Conservation (phyloP, 2,888 invertebrate genomes). For the Andrena praecox region DNA sequence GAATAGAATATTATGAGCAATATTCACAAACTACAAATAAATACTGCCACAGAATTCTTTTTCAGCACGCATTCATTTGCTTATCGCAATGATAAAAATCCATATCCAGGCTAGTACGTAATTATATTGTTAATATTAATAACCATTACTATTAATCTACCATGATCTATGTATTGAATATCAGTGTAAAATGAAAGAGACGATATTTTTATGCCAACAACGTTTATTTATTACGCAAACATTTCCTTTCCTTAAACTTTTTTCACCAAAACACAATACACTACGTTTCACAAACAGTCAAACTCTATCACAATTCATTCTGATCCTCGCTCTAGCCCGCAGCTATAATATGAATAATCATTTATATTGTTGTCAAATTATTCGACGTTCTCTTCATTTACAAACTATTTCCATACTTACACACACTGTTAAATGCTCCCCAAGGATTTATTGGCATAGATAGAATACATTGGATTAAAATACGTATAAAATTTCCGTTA, state of each 20-base stretch:
- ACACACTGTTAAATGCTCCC: constrained; percentile 5
- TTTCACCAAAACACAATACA: constrained; percentile 2
- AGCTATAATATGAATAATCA: neutral
- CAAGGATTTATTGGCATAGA: constrained; percentile 29
- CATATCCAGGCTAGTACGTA: neutral
- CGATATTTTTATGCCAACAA: constrained; percentile 16
- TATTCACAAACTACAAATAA: too few relatives aligned
- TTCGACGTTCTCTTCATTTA: neutral
- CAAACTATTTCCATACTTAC: constrained; percentile 5
- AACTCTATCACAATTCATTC: constrained; percentile 7
- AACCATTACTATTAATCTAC: neutral
- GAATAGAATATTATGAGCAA: too few relatives aligned
- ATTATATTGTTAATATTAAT: neutral
- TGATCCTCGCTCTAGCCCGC: constrained; percentile 10
- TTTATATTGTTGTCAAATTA: neutral
- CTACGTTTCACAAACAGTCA: constrained; percentile 20
- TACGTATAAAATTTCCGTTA: constrained; percentile 36
- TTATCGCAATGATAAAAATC: neutral
- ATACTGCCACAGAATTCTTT: too few relatives aligned
- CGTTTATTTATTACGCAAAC: constrained; percentile 35
- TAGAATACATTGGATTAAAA: constrained; percentile 30
- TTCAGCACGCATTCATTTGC: too few relatives aligned
- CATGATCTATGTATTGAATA: neutral
- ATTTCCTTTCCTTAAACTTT: constrained; percentile 23
- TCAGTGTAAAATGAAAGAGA: neutral